These are phyloP conservation scores for Scaptomyza tumidula DNA, from an alignment of 2,888 invertebrate genomes.

Conservation along the genomic window DNA sequence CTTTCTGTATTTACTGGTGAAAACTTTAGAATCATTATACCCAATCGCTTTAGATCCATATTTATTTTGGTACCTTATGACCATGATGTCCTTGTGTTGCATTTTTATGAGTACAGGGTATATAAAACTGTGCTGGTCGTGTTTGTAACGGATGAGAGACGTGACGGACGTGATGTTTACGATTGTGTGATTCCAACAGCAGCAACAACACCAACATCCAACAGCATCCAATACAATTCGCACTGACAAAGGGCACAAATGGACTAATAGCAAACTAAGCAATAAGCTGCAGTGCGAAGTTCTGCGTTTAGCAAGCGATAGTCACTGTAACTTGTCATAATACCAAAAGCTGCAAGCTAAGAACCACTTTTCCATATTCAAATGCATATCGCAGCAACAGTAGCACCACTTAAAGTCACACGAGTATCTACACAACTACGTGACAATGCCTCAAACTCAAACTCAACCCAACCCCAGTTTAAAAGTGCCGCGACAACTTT, in stretches of 20 bases:
- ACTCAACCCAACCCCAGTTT: slow-evolving; percentile 8
- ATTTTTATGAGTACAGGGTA: slow-evolving; percentile 13
- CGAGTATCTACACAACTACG: slow-evolving; percentile 63
- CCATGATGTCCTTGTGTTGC: neutral
- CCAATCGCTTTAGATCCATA: neutral
- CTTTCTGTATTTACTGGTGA: no score
- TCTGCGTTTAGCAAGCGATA: slow-evolving; percentile 14
- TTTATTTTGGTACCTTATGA: neutral
- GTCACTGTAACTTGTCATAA: slow-evolving; percentile 7
- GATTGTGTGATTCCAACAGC: slow-evolving; percentile 26
- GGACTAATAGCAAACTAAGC: slow-evolving; percentile 68
- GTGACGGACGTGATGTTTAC: slow-evolving; percentile 78
- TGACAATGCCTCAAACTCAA: slow-evolving; percentile 61
- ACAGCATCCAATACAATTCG: slow-evolving; percentile 39
- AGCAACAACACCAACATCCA: slow-evolving; percentile 12
- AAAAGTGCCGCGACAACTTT: slow-evolving; percentile 54
- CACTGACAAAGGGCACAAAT: slow-evolving; percentile 38
- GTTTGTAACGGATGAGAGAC: slow-evolving; percentile 53
- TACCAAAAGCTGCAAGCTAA: slow-evolving; percentile 1
- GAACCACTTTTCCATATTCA: slow-evolving; percentile 41
- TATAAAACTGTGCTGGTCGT: slow-evolving; percentile 19
- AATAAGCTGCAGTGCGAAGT: slow-evolving; percentile 32
- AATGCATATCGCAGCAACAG: slow-evolving; percentile 51
- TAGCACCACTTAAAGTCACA: slow-evolving; percentile 42
- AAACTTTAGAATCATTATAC: neutral